phyloP scores from a whole-genome alignment of 2,797 vertebrate species.

The Anisognathus igniventris region DNA sequence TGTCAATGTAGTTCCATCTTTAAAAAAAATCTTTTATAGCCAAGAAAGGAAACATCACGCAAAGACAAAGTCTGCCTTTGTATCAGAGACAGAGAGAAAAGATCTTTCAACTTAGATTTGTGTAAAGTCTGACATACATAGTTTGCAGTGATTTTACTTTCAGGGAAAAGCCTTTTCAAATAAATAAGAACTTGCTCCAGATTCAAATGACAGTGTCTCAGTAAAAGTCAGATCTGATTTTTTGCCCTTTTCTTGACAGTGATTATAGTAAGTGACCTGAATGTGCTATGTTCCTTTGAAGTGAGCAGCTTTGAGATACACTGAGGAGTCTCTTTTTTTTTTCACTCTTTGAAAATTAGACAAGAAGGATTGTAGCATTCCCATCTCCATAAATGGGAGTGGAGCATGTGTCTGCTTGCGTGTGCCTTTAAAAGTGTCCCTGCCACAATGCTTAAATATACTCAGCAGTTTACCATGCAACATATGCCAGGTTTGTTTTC shows the following conservation, averaged over 20 bases:
- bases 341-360: not conserved
- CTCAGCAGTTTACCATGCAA: not conserved
- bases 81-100: not conserved
- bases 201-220: constrained; percentile 67
- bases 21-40: constrained; percentile 23
- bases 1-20: not conserved
- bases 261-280: constrained; percentile 67
- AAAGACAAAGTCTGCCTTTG: not conserved
- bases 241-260: constrained; percentile 68
- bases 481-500: constrained; percentile 21
- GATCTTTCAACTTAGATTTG: constrained; percentile 50
- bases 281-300: constrained; percentile 50
- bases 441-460: not conserved
- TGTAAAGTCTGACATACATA: constrained; percentile 41
- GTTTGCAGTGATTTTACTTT: constrained; percentile 39
- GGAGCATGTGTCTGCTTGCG: not conserved
- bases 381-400: not conserved
- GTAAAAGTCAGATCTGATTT: constrained; percentile 69
- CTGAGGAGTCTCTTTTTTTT: not conserved
- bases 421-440: not conserved
- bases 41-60: not conserved
- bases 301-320: constrained; percentile 31
- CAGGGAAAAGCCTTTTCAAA: constrained; percentile 62
- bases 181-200: constrained; percentile 60
- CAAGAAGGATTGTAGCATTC: not conserved